phyloP scores from a whole-genome alignment of 2,888 invertebrate genomes.

The Ceratothoa steindachneri region DNA sequence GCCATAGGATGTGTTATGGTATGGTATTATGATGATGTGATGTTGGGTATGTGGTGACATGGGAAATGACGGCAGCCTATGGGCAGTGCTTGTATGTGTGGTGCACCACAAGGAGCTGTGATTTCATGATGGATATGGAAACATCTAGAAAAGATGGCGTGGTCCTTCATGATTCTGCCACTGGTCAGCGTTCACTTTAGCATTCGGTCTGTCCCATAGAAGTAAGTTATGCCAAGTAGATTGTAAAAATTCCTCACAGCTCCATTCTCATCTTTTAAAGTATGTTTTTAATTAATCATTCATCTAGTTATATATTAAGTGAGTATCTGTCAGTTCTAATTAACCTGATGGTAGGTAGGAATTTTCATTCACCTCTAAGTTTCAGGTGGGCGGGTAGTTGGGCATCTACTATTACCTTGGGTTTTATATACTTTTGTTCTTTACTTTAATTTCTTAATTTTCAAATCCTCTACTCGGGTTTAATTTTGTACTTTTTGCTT shows the following conservation, averaged over 20 bases:
- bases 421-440: not conserved
- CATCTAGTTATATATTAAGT: not conserved
- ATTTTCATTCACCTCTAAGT: not conserved
- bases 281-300: not conserved
- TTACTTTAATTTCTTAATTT: not conserved
- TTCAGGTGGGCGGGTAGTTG: no score
- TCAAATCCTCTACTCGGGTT: no score
- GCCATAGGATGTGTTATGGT: conserved; percentile 14
- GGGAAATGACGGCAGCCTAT: conserved; percentile 6
- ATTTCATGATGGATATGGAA: not conserved
- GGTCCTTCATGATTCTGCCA: not conserved
- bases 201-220: not conserved
- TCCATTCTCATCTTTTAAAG: not conserved
- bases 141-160: not conserved
- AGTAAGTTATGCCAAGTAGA: conserved; percentile 10
- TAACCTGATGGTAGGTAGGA: not conserved
- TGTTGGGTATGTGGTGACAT: conserved; percentile 10
- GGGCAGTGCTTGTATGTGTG: not conserved
- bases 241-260: not conserved
- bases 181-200: not conserved
- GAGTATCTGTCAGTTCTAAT: not conserved
- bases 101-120: not conserved
- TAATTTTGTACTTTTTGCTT: no score
- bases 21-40: conserved; percentile 12
- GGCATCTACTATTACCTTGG: not conserved